Evolutionary conservation across 35 echinoderm and acorn worm genomes (phyloP).

Genomic region (Diadema setosum): DNA sequence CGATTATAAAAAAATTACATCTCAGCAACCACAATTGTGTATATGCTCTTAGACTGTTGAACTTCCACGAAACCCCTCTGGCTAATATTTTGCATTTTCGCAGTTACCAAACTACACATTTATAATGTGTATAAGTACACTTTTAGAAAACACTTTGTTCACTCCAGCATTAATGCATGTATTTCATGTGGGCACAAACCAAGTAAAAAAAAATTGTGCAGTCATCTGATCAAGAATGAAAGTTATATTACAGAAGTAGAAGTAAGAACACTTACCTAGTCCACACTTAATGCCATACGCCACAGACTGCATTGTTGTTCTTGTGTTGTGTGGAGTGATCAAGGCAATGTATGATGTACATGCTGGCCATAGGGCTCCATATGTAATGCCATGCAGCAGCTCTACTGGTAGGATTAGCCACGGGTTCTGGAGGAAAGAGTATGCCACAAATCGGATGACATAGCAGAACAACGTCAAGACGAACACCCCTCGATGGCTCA

Average conservation of each 20-base stretch:
- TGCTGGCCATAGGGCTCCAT: slow-evolving; percentile 68
- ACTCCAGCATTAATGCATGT: background rate
- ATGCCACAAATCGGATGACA: slow-evolving; percentile 45
- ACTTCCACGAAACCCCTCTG: no score
- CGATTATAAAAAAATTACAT: no score
- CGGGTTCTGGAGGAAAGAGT: slow-evolving; percentile 53
- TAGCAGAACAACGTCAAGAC: slow-evolving; percentile 59
- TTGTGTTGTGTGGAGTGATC: slow-evolving; percentile 53
- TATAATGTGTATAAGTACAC: no score
- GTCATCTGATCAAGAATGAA: no score
- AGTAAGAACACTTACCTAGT: slow-evolving; percentile 49
- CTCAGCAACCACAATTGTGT: no score
- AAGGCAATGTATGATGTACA: slow-evolving; percentile 33
- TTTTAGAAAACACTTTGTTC: background rate
- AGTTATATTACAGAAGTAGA: no score
- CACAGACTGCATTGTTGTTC: slow-evolving; percentile 35
- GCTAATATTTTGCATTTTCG: no score
- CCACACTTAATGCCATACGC: slow-evolving; percentile 26
- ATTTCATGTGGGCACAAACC: background rate
- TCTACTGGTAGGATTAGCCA: slow-evolving; percentile 64
- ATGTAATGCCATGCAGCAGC: slow-evolving; percentile 73
- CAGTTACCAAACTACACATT: no score
- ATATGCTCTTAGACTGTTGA: no score
- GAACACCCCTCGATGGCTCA: slow-evolving; percentile 62
- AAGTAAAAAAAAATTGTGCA: background rate